These are phyloP conservation scores for Barbus barbus DNA, from an alignment of 2,113 vertebrate species.

Conservation along the genomic window DNA sequence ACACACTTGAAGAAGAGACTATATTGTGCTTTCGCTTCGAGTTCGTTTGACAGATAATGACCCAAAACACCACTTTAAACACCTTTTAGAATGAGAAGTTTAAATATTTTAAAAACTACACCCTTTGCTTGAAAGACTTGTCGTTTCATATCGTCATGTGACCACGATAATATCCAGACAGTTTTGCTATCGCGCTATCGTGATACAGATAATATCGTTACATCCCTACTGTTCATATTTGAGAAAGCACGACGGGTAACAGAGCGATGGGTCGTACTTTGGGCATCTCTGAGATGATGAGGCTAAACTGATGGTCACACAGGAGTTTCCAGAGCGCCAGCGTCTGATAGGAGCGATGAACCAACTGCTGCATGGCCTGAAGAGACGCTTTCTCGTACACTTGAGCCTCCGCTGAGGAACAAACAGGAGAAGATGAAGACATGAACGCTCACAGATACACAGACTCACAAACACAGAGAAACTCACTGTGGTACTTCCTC, in stretches of 20 bases:
- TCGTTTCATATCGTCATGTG: too few relatives aligned
- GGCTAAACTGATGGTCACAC: constrained; percentile 92
- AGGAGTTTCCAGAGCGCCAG: constrained; percentile 94
- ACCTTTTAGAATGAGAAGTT: too few relatives aligned
- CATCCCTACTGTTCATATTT: not conserved
- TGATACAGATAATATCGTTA: too few relatives aligned
- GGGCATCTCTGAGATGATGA: constrained; percentile 90
- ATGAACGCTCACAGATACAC: not conserved
- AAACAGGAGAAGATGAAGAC: constrained; percentile 17
- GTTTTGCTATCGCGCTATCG: too few relatives aligned
- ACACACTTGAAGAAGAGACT: too few relatives aligned
- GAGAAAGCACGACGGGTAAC: not conserved
- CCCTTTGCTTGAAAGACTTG: too few relatives aligned
- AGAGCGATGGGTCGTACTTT: constrained; percentile 76
- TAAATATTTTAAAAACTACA: too few relatives aligned
- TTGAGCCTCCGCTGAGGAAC: constrained; percentile 85
- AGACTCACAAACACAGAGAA: not conserved
- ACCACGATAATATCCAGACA: too few relatives aligned
- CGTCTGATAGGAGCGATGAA: constrained; percentile 92
- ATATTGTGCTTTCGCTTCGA: too few relatives aligned
- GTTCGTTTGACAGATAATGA: too few relatives aligned
- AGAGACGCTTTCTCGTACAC: constrained; percentile 89
- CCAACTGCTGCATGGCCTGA: constrained; percentile 90
- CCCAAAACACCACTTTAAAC: too few relatives aligned
- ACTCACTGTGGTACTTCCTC: constrained; percentile 91